Evolutionary conservation across 2,888 invertebrate genomes (phyloP), one percentile per base, ranked within the genome.

Genomic region (Mesochorus sp.): DNA sequence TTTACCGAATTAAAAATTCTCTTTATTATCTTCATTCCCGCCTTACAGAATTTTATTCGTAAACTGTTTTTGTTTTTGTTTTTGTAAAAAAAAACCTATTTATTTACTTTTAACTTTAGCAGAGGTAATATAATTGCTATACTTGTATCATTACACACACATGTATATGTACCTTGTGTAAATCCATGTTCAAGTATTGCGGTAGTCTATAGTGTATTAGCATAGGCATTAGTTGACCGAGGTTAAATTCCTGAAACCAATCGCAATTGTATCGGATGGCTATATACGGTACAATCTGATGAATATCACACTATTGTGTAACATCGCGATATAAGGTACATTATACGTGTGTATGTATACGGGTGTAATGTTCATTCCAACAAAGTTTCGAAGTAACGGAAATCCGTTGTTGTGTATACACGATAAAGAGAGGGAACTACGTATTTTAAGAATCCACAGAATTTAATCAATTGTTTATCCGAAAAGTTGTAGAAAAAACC

Each of bases 171-270:
- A 39, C n/a, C n/a, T n/a, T n/a, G n/a, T n/a, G n/a, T n/a, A n/a
- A n/a, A n/a, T n/a, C n/a, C 24, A 37, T 21, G 26, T 34, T n/a
- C 8, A 12, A 26, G 28, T n/a, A 53, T 26, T 8, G 28, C 5
- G 47, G 19, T 17, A 31, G 21, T 26, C 17, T 47, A 31, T 49
- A 37, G 26, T 59, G 53, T 51, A 74, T 78, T 64, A 64, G 64
- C 68, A 64, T 57, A 70, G 59, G 17, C 64, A 70, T 64, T 70
- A 74, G 70, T 68, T 49, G 24, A 6, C 28, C 74, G 78, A 78
- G 78, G 74, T 70, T 66, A 73, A 61, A 78, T 78, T 74, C 78
- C 74, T 78, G 21, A 44, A 59, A 55, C 74, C 64, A 70, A 71
- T 74, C 74, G 78, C 66, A 78, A 78, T 70, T 57, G 74, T 66